Percentiles rank a stretch among this genome's conserved stretches.
Evolutionary conservation across 2,888 invertebrate genomes (phyloP).

Genomic region (Eulithis testata): DNA sequence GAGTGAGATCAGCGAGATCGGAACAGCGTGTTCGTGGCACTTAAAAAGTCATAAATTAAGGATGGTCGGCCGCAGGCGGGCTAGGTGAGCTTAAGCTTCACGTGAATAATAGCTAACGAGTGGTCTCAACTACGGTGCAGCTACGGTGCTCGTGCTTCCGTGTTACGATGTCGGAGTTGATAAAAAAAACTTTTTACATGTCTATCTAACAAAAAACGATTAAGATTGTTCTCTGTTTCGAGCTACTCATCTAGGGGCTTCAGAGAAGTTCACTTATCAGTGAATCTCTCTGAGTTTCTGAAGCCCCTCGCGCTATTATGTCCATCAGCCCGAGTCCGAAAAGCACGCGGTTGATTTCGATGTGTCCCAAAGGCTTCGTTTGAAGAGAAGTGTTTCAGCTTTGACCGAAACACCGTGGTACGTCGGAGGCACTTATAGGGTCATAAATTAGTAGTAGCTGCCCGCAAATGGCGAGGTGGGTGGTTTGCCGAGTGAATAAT

Average conservation of each 20-base stretch:
- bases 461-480: constrained; percentile 78
- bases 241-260: not conserved
- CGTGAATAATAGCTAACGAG: constrained; percentile 61
- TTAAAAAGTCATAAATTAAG: constrained; percentile 75
- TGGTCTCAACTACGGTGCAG: constrained; percentile 19
- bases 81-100: constrained; percentile 59
- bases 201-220: no score
- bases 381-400: constrained; percentile 56
- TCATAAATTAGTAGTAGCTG: constrained; percentile 78
- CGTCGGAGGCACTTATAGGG: constrained; percentile 76
- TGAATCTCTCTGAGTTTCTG: constrained; percentile 1
- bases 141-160: constrained; percentile 7
- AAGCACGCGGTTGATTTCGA: constrained; percentile 21
- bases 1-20: constrained; percentile 56
- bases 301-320: not conserved
- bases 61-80: constrained; percentile 56
- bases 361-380: constrained; percentile 34
- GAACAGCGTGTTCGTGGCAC: constrained; percentile 67
- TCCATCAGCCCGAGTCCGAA: constrained; percentile 8
- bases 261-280: no score
- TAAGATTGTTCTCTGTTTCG: no score
- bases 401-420: constrained; percentile 66
- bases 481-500: constrained; percentile 76
- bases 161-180: not conserved
- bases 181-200: no score